Base-by-base conservation (phyloP, 2,888 invertebrate genomes). In the Dicyrtoma fusca region DNA sequence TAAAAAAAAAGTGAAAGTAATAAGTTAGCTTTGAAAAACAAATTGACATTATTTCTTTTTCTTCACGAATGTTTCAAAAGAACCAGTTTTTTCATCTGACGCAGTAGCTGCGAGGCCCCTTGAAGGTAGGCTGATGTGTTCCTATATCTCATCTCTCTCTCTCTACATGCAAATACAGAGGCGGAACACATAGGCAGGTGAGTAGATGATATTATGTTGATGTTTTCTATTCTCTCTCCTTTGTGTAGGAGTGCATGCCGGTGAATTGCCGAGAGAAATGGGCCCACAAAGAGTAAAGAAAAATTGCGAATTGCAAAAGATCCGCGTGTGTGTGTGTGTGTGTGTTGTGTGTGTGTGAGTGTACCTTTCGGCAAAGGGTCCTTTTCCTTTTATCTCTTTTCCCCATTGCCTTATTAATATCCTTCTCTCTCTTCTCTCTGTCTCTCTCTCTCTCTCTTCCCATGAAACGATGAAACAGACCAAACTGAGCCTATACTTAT, bases 331-430 rank as follows among this genome's bases (percentile, higher is more conserved):
- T 34, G 34, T 34, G 34, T 34, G 34, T 34, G 14, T 51, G 51
- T 51, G 21, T 51, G 51, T 21, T 53, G 19, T 10, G 10, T 59
- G 1, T 26, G 25, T 25, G 10, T 14, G 14, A 26, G 11, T 61
- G 61, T 61, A 61, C 44, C 61, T 61, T 61, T 61, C 61, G 61
- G 61, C 61, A 61, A 61, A 44, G 61, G 61, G 34, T 25, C 61
- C 61, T 61, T 61, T 61, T 61, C 34, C 34, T 34, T 34, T 44
- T 61, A 42, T 61, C 61, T 61, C 44, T 61, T 53, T 53, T 53
- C 17, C 53, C 53, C 53, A 53, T 53, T 61, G 26, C 61, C 61
- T 61, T 61, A 61, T 61, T 61, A 61, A 44, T 61, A 61, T 61
- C 61, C 61, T 26, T 21, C 21, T 26, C 55, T 21, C 34, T 59